Conservation (phyloP, 2,113 vertebrate genomes). For the Phyllostomus hastatus region DNA sequence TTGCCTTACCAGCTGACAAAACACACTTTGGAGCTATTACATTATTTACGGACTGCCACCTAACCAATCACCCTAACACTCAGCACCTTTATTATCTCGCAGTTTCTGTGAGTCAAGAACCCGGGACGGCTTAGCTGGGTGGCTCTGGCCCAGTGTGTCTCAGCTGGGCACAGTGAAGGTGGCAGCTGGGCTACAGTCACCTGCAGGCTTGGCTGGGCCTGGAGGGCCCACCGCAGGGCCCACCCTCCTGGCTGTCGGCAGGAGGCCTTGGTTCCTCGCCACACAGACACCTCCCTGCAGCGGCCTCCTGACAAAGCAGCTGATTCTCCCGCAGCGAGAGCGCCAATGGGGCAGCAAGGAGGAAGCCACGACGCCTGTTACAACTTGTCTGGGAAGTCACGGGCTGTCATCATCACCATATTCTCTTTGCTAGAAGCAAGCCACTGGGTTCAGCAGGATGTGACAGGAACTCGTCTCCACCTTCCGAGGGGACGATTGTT, state of each 20-base stretch:
- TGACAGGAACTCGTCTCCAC: neutral
- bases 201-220: neutral
- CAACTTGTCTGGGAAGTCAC: neutral
- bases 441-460: neutral
- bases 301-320: neutral
- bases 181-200: neutral
- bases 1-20: neutral
- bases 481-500: neutral
- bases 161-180: neutral
- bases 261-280: neutral
- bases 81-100: neutral
- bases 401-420: neutral
- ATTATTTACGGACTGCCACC: neutral
- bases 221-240: neutral
- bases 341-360: neutral
- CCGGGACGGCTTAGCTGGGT: neutral
- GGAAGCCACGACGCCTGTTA: neutral
- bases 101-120: neutral
- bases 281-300: neutral
- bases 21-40: neutral
- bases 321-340: neutral
- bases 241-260: neutral
- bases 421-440: neutral
- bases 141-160: neutral
- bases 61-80: neutral